Conservation (phyloP, 2,888 invertebrate species). For the Allophyes oxyacanthae region DNA sequence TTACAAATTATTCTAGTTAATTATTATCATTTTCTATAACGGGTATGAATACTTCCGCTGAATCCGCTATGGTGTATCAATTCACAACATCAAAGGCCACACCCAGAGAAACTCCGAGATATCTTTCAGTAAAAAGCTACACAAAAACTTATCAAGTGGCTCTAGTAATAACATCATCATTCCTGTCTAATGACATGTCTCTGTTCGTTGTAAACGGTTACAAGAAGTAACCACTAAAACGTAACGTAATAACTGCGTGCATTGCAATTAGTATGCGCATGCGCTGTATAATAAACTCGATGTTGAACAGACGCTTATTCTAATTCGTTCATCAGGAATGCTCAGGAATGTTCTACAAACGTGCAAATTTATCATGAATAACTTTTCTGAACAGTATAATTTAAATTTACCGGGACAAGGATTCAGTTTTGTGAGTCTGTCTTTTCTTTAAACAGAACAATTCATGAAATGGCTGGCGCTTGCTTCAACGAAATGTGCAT, state of each 20-base stretch:
- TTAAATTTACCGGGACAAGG: too few species aligned
- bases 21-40: constrained; percentile 17
- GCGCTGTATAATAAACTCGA: neutral
- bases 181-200: constrained; percentile 50
- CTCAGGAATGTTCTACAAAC: too few species aligned
- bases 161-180: constrained; percentile 54
- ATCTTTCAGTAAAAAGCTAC: constrained; percentile 34
- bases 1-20: too few species aligned
- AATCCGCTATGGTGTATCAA: constrained; percentile 24
- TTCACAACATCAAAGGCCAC: constrained; percentile 37
- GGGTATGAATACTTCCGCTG: constrained; percentile 25
- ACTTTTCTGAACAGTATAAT: too few species aligned
- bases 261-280: constrained; percentile 21
- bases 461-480: neutral
- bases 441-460: neutral
- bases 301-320: too few species aligned
- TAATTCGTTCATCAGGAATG: too few species aligned
- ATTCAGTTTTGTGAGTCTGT: too few species aligned
- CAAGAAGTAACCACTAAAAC: constrained; percentile 32
- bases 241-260: constrained; percentile 8
- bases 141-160: constrained; percentile 46
- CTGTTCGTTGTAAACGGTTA: constrained; percentile 18
- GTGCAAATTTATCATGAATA: too few species aligned
- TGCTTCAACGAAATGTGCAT: constrained; percentile 24
- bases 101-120: constrained; percentile 54